Base-by-base conservation (phyloP, 1,140 invertebrate genomes). In the Drosophila triauraria region DNA sequence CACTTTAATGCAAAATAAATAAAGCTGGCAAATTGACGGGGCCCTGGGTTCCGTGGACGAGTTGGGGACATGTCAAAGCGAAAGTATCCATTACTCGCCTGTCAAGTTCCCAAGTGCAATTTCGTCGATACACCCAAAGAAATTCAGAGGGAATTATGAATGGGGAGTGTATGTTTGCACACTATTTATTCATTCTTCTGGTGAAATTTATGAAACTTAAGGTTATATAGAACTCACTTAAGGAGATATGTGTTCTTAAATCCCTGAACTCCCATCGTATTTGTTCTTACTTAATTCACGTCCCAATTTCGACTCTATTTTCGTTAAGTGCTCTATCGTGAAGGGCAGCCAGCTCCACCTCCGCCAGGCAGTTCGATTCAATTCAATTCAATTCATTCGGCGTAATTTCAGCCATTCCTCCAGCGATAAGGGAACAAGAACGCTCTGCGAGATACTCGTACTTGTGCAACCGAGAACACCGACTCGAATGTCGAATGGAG, bases 1-100 rank as follows among this genome's bases (percentile, higher is more conserved):
- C 85, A 88, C 85, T 78, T 76, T 79, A 90, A 88, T 90, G 81
- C 65, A 88, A 90, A 88, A 85, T 79, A 85, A 90, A 88, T 88
- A 87, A 62, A 79, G 63, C 72, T 83, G 58, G 47, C 68, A 87
- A 77, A 82, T 87, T 76, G 62, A 20, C 48, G 60, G 59, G 8
- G 46, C 46, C 30, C 51, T 3, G 63, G 59, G 7, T 46, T 40
- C 30, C 51, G 5, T 42, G 38, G 13, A 25, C 5, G 9, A 13
- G 46, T 44, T 42, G 57, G 42, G 25, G 65, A 53, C 47, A 80
- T 38, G 50, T 44, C 25, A 60, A 69, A 59, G 44, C 44, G 43
- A 72, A 81, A 72, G 77, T 84, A 77, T 80, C 72, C 83, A 38
- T 82, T 48, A 67, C 51, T 40, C 46, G 63, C 25, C 35, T 32